A percentile compares a stretch with the other conserved stretches of the same genome.
phyloP scores from a whole-genome alignment of 2,888 invertebrate genomes.

The Acrobasis suavella region DNA sequence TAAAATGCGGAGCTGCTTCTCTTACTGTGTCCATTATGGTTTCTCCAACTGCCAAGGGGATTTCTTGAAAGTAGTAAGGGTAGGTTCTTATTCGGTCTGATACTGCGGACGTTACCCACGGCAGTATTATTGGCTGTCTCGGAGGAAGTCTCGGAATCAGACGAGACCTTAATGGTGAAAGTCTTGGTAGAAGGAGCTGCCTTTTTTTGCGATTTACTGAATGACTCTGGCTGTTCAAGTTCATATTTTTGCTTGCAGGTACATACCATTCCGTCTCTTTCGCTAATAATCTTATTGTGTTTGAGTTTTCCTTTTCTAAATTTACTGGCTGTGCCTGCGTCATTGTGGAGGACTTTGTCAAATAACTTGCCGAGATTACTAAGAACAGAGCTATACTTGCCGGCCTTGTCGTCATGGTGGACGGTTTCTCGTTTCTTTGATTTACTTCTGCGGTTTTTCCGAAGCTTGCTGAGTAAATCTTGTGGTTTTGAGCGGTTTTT shows the following conservation, averaged over 20 bases:
- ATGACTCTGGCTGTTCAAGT: constrained; percentile 26
- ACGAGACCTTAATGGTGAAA: constrained; percentile 54
- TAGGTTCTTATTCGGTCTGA: constrained; percentile 74
- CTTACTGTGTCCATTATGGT: constrained; percentile 73
- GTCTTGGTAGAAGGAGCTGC: constrained; percentile 62
- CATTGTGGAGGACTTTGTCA: constrained; percentile 64
- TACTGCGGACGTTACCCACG: constrained; percentile 68
- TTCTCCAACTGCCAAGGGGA: constrained; percentile 72
- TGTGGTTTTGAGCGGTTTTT: constrained; percentile 60
- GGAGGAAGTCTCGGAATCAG: constrained; percentile 59
- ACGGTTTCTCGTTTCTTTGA: constrained; percentile 57
- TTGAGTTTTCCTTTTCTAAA: constrained; percentile 32
- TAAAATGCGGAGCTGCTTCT: constrained; percentile 73
- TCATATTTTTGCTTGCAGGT: constrained; percentile 44
- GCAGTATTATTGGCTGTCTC: constrained; percentile 63
- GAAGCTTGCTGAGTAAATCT: constrained; percentile 49
- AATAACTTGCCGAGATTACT: constrained; percentile 68
- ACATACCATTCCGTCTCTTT: constrained; percentile 42
- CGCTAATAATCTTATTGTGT: constrained; percentile 45
- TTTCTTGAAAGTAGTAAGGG: constrained; percentile 76
- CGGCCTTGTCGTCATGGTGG: constrained; percentile 55
- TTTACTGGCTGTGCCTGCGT: constrained; percentile 53
- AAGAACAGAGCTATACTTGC: constrained; percentile 68
- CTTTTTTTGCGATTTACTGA: constrained; percentile 56
- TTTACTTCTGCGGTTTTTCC: constrained; percentile 50